Percentiles rank a stretch among this genome's conserved stretches.
Evolutionary conservation across 2,888 invertebrate genomes (phyloP).

Genomic region (Pollenia griseotomentosa): DNA sequence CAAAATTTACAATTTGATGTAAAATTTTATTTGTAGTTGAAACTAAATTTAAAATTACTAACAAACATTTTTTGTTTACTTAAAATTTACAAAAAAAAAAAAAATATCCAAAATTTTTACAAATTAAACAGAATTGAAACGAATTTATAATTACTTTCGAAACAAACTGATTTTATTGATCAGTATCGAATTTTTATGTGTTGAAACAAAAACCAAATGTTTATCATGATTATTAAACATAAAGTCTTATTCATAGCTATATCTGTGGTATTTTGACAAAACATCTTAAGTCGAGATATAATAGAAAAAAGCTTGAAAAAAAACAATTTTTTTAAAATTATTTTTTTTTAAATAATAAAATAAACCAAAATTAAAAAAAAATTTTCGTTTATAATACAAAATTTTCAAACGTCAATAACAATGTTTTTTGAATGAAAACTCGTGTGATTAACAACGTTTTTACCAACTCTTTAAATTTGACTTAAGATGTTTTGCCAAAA

Average conservation of each 20-base stretch:
- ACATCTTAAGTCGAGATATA: no score
- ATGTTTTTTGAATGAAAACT: no score
- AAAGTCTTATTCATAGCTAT: background rate
- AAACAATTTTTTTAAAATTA: no score
- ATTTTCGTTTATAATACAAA: no score
- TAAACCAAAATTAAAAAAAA: no score
- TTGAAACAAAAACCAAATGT: conserved; percentile 24
- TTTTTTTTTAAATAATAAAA: no score
- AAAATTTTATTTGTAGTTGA: conserved; percentile 37
- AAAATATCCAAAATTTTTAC: conserved; percentile 60
- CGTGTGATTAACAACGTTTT: no score
- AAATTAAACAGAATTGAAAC: conserved; percentile 31
- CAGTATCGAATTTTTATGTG: conserved; percentile 83
- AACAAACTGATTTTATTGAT: conserved; percentile 84
- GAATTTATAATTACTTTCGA: conserved; percentile 18
- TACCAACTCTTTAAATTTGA: no score
- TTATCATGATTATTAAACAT: conserved; percentile 52
- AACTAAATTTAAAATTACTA: conserved; percentile 47
- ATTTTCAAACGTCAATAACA: no score
- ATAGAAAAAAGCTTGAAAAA: background rate
- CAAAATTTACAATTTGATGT: conserved; percentile 45
- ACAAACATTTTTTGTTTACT: conserved; percentile 36
- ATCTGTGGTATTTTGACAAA: background rate
- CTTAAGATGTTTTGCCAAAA: no score
- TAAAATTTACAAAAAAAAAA: conserved; percentile 1